A percentile compares a stretch with the other conserved stretches of the same genome.
These are phyloP conservation scores for Ophraella communa DNA, from an alignment of 2,888 invertebrate genomes.

Conservation along the genomic window DNA sequence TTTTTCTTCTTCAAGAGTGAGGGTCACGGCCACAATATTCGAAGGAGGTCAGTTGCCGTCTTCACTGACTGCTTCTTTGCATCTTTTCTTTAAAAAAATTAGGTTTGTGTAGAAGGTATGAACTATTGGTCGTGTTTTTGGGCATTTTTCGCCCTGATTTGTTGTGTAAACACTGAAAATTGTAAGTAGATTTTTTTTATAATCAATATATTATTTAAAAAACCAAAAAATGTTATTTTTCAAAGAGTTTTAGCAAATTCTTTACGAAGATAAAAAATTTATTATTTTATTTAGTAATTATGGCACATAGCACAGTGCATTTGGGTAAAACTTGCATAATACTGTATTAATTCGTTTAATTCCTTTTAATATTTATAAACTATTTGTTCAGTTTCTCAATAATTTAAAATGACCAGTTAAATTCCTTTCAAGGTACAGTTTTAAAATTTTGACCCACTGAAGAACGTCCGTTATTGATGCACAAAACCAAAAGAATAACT, in stretches of 20 bases:
- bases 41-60: constrained; percentile 32
- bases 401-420: no score
- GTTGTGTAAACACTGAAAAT: constrained; percentile 18
- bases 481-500: background rate
- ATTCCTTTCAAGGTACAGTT: no score
- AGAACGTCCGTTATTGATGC: background rate
- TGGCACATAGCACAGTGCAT: no score
- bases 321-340: no score
- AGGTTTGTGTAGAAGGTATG: constrained; percentile 9
- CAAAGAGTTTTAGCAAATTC: no score
- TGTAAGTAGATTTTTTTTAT: constrained; percentile 25
- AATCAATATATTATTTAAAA: background rate
- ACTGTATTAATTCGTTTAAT: no score
- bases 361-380: no score
- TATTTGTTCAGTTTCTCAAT: no score
- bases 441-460: background rate
- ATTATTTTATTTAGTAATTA: no score
- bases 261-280: no score
- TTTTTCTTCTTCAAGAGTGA: constrained; percentile 24
- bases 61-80: constrained; percentile 24
- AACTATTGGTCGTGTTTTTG: constrained; percentile 17
- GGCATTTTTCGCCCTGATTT: constrained; percentile 10
- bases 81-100: background rate
- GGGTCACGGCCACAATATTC: constrained; percentile 33
- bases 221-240: background rate